Conservation (phyloP, 2,888 invertebrate species). For the Autographa gamma region DNA sequence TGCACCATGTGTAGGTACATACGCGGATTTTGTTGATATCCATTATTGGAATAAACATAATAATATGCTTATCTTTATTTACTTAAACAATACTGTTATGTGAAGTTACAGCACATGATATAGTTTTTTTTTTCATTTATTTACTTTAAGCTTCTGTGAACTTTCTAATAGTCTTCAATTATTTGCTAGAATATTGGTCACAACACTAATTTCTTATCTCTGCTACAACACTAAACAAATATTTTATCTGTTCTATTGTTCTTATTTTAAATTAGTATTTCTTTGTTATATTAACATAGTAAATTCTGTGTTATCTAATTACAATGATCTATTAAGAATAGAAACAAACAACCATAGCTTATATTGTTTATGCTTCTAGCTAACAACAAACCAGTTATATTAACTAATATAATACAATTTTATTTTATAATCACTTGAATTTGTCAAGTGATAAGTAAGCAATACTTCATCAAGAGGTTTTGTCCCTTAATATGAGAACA, state of each 20-base stretch:
- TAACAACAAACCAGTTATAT: background rate
- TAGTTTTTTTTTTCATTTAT: background rate
- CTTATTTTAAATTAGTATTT: conserved; percentile 15
- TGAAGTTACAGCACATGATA: no score
- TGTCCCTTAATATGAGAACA: no score
- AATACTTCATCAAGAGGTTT: background rate
- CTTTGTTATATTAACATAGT: background rate
- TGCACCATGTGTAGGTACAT: background rate
- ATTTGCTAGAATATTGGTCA: conserved; percentile 5
- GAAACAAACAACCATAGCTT: background rate
- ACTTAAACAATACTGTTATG: no score
- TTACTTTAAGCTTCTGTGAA: background rate
- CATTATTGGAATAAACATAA: no score
- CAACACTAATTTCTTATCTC: conserved; percentile 16
- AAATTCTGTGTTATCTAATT: background rate
- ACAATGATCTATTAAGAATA: background rate
- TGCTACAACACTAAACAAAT: background rate
- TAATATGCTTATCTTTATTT: no score
- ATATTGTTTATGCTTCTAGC: background rate
- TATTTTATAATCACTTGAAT: no score
- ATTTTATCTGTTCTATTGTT: conserved; percentile 9
- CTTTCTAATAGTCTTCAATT: background rate
- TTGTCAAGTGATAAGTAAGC: background rate
- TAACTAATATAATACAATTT: no score
- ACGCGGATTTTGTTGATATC: background rate